phyloP scores from a whole-genome alignment of 1,140 invertebrate species.

The Lineus longissimus region DNA sequence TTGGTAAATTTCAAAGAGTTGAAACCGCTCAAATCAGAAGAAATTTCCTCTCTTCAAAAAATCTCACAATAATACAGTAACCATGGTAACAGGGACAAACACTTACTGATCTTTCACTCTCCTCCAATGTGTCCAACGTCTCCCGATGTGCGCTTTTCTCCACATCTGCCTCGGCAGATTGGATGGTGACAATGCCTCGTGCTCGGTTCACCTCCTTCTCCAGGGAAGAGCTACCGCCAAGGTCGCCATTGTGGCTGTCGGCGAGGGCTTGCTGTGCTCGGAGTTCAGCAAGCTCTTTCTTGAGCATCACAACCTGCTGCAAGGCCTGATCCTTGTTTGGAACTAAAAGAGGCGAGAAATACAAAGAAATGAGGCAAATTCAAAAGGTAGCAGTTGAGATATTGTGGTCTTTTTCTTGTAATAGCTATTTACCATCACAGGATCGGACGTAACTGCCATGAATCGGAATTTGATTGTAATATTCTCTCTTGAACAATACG shows the following conservation, averaged over 20 bases:
- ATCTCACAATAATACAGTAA: too few relatives aligned
- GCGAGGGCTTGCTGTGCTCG: constrained; percentile 41
- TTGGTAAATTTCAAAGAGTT: too few relatives aligned
- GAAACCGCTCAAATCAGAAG: too few relatives aligned
- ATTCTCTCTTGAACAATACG: too few relatives aligned
- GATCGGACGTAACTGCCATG: too few relatives aligned
- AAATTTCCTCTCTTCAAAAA: too few relatives aligned
- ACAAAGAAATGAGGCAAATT: not conserved
- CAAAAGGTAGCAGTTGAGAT: too few relatives aligned
- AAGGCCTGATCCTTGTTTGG: constrained; percentile 47
- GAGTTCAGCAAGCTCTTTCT: constrained; percentile 53
- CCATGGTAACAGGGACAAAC: not conserved
- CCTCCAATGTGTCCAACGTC: constrained; percentile 47
- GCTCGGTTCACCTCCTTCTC: constrained; percentile 39
- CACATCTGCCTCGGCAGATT: constrained; percentile 42
- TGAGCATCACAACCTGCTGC: constrained; percentile 48
- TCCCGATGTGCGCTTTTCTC: constrained; percentile 50
- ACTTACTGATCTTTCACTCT: constrained; percentile 49
- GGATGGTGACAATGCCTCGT: constrained; percentile 28
- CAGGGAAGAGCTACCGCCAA: constrained; percentile 24
- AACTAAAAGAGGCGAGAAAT: constrained; percentile 27
- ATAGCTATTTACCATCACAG: too few relatives aligned
- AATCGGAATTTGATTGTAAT: too few relatives aligned
- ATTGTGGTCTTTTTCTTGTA: too few relatives aligned
- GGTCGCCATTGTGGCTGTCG: constrained; percentile 27